Percentiles rank a stretch among this genome's conserved stretches.
Conservation (phyloP, 2,797 vertebrate species). For the Gorsachius magnificus region DNA sequence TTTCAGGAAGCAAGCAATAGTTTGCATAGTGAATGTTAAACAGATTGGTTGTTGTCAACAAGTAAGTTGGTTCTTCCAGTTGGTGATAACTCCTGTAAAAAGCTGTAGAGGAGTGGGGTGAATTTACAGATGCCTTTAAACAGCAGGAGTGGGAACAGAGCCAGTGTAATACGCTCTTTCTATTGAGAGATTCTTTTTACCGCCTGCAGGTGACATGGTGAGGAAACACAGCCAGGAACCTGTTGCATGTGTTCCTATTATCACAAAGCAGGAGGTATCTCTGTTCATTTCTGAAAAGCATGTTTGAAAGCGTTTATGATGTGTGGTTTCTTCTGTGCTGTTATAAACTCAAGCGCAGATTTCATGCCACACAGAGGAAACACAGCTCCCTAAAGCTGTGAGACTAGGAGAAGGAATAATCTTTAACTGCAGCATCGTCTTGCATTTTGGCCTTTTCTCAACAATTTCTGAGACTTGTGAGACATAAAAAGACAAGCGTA, state of each 20-base stretch:
- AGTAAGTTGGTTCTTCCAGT: background rate
- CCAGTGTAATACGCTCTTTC: background rate
- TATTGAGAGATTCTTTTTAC: background rate
- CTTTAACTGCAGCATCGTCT: background rate
- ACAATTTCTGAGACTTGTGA: background rate
- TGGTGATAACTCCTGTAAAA: background rate
- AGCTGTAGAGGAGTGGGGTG: background rate
- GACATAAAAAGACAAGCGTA: background rate
- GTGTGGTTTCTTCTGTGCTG: background rate
- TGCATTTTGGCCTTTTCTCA: background rate
- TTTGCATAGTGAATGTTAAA: background rate
- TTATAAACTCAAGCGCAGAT: background rate
- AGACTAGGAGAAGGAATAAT: background rate
- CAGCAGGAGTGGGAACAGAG: background rate
- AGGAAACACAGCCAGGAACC: background rate
- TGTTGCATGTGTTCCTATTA: background rate
- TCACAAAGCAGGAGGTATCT: background rate
- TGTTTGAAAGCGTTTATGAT: background rate
- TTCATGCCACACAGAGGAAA: background rate
- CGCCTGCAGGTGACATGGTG: background rate
- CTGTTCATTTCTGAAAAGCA: background rate
- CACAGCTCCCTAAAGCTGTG: background rate
- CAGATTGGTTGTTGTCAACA: rapidly evolving
- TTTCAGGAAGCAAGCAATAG: background rate
- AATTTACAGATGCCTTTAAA: background rate